Conservation (phyloP, 2,797 vertebrate species). For the Enteromius unitaeniatus region DNA sequence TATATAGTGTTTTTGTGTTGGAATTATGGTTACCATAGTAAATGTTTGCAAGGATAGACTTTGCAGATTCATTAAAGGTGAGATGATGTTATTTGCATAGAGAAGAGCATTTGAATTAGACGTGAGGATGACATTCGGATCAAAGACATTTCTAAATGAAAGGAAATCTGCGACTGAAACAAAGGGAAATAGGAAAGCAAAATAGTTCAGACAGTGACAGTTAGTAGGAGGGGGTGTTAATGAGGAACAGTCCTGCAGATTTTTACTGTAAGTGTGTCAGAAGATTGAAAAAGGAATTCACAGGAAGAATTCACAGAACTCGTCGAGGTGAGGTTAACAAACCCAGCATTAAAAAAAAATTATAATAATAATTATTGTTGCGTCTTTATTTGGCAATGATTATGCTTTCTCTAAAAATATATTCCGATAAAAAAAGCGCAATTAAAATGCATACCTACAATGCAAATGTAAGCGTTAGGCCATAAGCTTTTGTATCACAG, state of each 20-base stretch:
- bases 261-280: conserved; percentile 32
- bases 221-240: conserved; percentile 17
- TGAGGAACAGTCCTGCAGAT: conserved; percentile 31
- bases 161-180: conserved; percentile 33
- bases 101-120: conserved; percentile 23
- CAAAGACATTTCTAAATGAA: conserved; percentile 44
- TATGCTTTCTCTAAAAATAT: not conserved
- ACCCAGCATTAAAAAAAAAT: conserved; percentile 22
- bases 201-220: conserved; percentile 45
- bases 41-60: not conserved
- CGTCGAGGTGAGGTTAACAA: conserved; percentile 48
- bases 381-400: conserved; percentile 13
- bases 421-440: not conserved
- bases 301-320: conserved; percentile 33
- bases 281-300: conserved; percentile 47
- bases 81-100: conserved; percentile 20
- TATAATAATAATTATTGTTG: not conserved
- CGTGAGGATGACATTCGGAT: conserved; percentile 26
- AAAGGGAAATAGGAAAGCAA: conserved; percentile 14
- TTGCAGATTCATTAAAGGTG: conserved; percentile 18
- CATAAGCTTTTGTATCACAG: conserved; percentile 2
- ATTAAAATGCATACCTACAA: not conserved
- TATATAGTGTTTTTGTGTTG: not conserved
- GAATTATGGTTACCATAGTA: not conserved
- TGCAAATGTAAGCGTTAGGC: not conserved